Percentiles rank a stretch among this genome's conserved stretches.
Conservation (phyloP, 2,888 invertebrate species). For the Desoria tigrina region DNA sequence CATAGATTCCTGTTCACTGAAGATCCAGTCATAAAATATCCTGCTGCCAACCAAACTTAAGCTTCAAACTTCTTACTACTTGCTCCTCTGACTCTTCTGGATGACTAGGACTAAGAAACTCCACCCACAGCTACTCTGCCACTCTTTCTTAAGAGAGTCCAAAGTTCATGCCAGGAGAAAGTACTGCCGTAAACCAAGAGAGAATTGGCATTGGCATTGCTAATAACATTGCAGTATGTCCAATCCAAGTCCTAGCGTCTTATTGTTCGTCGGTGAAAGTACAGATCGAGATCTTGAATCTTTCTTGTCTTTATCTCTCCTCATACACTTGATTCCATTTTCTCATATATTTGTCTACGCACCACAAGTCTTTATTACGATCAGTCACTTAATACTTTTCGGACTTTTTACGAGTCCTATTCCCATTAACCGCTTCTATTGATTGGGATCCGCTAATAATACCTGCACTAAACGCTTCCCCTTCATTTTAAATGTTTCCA, state of each 20-base stretch:
- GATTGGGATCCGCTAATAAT: conserved; percentile 8
- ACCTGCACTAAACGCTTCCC: conserved; percentile 1
- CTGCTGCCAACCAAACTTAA: neutral
- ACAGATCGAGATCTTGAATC: conserved; percentile 1
- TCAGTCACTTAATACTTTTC: neutral
- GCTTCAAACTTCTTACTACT: conserved; percentile 2
- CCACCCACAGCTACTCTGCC: too few species aligned
- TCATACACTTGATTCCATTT: too few species aligned
- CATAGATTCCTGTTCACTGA: neutral
- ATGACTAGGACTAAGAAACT: too few species aligned
- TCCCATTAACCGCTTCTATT: conserved; percentile 5
- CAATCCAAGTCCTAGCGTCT: neutral
- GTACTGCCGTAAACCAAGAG: neutral
- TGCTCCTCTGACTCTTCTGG: too few species aligned
- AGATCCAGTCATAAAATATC: conserved; percentile 4
- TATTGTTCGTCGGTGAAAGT: neutral
- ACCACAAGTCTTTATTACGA: conserved; percentile 1
- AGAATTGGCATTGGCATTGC: too few species aligned
- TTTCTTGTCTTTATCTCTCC: too few species aligned
- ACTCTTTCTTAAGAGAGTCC: neutral
- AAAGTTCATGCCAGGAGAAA: neutral
- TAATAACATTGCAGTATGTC: too few species aligned
- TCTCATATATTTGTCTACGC: neutral
- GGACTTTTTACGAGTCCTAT: too few species aligned
- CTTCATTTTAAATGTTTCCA: neutral